phyloP scores from a whole-genome alignment of 2,113 vertebrate genomes.

The Lagopus leucura region DNA sequence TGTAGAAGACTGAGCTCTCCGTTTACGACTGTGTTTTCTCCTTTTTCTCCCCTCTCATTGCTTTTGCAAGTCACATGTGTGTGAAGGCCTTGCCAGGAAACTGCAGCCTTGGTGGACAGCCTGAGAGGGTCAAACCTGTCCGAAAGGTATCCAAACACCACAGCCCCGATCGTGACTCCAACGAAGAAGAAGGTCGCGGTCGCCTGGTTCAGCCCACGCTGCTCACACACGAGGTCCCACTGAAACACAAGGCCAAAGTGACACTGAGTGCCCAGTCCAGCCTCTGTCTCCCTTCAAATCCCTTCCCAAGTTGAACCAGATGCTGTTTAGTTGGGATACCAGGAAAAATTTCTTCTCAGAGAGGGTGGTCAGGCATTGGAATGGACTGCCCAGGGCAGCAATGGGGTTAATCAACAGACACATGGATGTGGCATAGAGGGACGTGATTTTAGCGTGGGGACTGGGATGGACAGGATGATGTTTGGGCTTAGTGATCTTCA shows the following conservation, averaged over 20 bases:
- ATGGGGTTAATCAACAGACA: background rate
- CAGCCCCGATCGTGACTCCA: conserved; percentile 85
- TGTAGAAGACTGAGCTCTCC: background rate
- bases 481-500: background rate
- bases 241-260: conserved; percentile 60
- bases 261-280: background rate
- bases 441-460: background rate
- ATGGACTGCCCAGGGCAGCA: background rate
- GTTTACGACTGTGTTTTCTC: background rate
- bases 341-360: background rate
- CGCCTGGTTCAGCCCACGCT: conserved; percentile 83
- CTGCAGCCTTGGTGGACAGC: background rate
- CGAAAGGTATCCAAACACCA: conserved; percentile 84
- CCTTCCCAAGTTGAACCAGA: background rate
- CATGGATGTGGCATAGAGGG: background rate
- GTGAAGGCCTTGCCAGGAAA: background rate
- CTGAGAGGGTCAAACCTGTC: conserved; percentile 81
- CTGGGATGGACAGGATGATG: background rate
- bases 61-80: too few relatives aligned
- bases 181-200: conserved; percentile 87
- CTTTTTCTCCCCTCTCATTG: background rate
- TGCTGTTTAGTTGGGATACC: background rate
- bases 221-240: conserved; percentile 92
- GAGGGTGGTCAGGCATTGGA: background rate
- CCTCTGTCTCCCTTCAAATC: background rate